These are phyloP conservation scores for Tortrix viridana DNA, from an alignment of 2,888 invertebrate genomes.

Conservation along the genomic window DNA sequence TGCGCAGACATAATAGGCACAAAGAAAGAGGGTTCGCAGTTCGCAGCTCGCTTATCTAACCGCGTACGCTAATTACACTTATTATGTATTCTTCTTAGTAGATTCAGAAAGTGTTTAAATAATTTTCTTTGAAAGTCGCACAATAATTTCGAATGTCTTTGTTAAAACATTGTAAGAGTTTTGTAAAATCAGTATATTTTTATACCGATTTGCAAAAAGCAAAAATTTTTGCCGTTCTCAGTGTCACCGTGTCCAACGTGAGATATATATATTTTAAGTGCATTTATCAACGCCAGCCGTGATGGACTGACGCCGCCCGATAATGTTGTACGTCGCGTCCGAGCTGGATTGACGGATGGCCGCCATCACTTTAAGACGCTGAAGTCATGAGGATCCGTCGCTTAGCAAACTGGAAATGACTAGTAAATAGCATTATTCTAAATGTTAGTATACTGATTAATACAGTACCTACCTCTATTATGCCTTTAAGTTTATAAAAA, in stretches of 20 bases:
- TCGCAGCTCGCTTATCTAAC: conserved; percentile 24
- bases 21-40: conserved; percentile 1
- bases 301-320: conserved; percentile 21
- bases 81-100: conserved; percentile 7
- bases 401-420: neutral
- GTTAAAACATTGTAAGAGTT: too few relatives aligned
- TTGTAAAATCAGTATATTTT: too few relatives aligned
- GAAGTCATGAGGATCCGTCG: conserved; percentile 9
- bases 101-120: neutral
- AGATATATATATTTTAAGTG: conserved; percentile 7
- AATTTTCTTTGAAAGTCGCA: neutral
- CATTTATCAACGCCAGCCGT: conserved; percentile 28
- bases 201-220: too few relatives aligned
- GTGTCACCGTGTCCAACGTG: neutral
- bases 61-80: conserved; percentile 8
- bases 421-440: neutral
- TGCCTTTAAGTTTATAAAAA: too few relatives aligned
- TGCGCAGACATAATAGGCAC: conserved; percentile 14
- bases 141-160: neutral
- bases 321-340: conserved; percentile 24
- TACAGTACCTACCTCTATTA: too few relatives aligned
- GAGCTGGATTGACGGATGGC: conserved; percentile 22
- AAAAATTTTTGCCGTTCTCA: too few relatives aligned
- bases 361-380: conserved; percentile 14
- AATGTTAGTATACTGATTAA: too few relatives aligned